These are phyloP conservation scores for Drosophila ohnishii DNA, from an alignment of 1,140 invertebrate species.

Conservation along the genomic window DNA sequence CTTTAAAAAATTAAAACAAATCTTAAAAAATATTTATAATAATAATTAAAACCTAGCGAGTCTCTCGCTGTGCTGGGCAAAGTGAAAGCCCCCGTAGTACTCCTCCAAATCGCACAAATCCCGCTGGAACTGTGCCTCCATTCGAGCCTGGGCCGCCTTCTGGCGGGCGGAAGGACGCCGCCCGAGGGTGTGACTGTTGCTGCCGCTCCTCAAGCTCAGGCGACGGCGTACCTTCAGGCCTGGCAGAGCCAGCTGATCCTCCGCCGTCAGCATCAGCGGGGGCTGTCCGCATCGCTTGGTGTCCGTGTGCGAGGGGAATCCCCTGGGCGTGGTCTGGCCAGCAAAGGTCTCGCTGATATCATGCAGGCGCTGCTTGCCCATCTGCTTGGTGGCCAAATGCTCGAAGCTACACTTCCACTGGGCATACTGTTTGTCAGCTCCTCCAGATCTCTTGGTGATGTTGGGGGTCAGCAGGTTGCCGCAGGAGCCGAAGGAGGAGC, in stretches of 20 bases:
- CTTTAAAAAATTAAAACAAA: background rate
- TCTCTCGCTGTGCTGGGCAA: conserved; percentile 54
- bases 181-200: conserved; percentile 12
- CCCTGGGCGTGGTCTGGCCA: conserved; percentile 61
- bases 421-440: conserved; percentile 49
- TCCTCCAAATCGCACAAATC: conserved; percentile 67
- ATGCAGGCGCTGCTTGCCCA: conserved; percentile 24
- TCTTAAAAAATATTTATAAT: background rate
- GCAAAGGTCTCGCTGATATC: conserved; percentile 60
- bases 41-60: conserved; percentile 39
- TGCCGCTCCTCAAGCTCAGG: conserved; percentile 35
- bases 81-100: conserved; percentile 72
- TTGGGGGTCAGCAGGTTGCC: conserved; percentile 54
- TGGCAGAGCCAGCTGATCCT: background rate
- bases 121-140: conserved; percentile 57
- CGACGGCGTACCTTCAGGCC: conserved; percentile 46
- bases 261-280: background rate
- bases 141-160: conserved; percentile 41
- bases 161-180: conserved; percentile 47
- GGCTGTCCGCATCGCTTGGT: conserved; percentile 27
- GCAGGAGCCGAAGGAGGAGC: conserved; percentile 64
- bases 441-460: conserved; percentile 3
- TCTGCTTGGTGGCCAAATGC: conserved; percentile 12
- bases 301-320: conserved; percentile 71
- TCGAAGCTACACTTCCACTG: conserved; percentile 76